Percentiles rank a stretch among this genome's conserved stretches.
Conservation (phyloP, 2,888 invertebrate genomes). For the Alcis repandata region DNA sequence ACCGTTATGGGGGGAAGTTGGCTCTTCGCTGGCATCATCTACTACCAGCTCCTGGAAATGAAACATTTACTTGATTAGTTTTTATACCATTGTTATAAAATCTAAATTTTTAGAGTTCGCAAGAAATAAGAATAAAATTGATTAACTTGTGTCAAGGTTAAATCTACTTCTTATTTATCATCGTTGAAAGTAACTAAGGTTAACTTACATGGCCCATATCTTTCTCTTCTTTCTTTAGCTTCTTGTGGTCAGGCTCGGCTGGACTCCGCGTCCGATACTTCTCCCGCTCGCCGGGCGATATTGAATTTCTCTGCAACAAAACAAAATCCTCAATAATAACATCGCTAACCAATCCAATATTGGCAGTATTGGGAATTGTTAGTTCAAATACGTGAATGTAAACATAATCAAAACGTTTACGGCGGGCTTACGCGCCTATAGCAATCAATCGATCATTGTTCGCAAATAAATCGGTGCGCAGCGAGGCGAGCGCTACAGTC, state of each 20-base stretch:
- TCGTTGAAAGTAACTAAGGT: not conserved
- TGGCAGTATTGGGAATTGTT: conserved; percentile 64
- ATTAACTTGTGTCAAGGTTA: too few relatives aligned
- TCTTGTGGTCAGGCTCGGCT: conserved; percentile 90
- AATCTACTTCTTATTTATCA: not conserved
- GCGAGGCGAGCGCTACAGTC: conserved; percentile 82
- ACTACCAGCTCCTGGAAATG: conserved; percentile 95
- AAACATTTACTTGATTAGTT: conserved; percentile 5
- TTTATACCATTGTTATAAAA: not conserved
- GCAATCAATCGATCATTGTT: conserved; percentile 86
- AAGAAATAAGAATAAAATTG: too few relatives aligned
- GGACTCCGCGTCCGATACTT: conserved; percentile 94
- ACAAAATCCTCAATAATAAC: conserved; percentile 51
- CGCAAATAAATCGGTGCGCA: conserved; percentile 85
- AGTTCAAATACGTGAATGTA: conserved; percentile 75
- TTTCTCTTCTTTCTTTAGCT: conserved; percentile 94
- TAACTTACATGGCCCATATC: conserved; percentile 92
- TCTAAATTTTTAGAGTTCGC: too few relatives aligned
- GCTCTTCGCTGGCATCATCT: conserved; percentile 97
- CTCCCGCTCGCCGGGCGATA: conserved; percentile 94
- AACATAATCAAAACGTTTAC: conserved; percentile 85
- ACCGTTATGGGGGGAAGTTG: conserved; percentile 94
- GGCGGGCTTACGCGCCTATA: conserved; percentile 76
- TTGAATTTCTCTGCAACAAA: conserved; percentile 91
- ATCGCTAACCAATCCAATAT: conserved; percentile 55